Conservation (phyloP, 1,140 invertebrate species). For the Dendrolimus punctatus region DNA sequence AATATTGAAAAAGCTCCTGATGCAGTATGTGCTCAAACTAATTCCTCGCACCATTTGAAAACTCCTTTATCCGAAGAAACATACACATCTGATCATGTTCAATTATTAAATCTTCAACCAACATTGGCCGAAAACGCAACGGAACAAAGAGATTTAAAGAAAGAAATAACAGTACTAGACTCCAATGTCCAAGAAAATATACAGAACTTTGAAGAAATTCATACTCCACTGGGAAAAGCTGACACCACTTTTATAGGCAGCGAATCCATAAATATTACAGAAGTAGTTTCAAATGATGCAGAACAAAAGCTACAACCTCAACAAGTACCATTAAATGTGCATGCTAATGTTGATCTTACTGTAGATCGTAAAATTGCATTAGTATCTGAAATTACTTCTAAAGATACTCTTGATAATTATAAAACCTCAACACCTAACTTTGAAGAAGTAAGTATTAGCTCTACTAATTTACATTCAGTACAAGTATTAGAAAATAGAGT, state of each 20-base stretch:
- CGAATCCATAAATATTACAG: constrained; percentile 48
- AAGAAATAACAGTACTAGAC: constrained; percentile 51
- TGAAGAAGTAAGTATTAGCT: constrained; percentile 34
- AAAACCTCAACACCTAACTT: constrained; percentile 11
- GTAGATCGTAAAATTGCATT: constrained; percentile 42
- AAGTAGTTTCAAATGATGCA: constrained; percentile 28
- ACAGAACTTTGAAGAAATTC: constrained; percentile 25
- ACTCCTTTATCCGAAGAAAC: constrained; percentile 42
- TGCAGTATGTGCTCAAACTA: constrained; percentile 20
- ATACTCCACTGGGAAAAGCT: constrained; percentile 23
- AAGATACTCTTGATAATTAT: constrained; percentile 31
- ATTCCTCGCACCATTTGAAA: constrained; percentile 38
- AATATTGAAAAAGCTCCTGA: constrained; percentile 27
- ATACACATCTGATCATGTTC: constrained; percentile 42
- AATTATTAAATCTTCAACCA: constrained; percentile 18
- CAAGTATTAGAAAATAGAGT: constrained; percentile 38
- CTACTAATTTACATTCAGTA: constrained; percentile 31
- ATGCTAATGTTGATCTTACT: constrained; percentile 39
- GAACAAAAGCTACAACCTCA: constrained; percentile 27
- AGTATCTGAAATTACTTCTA: constrained; percentile 33
- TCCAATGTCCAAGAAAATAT: constrained; percentile 42
- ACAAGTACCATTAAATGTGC: constrained; percentile 14
- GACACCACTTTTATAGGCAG: constrained; percentile 29
- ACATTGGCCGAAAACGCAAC: constrained; percentile 26
- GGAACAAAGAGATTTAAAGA: constrained; percentile 35